Conservation (phyloP, 2,113 vertebrate species). For the Hassar affinis region DNA sequence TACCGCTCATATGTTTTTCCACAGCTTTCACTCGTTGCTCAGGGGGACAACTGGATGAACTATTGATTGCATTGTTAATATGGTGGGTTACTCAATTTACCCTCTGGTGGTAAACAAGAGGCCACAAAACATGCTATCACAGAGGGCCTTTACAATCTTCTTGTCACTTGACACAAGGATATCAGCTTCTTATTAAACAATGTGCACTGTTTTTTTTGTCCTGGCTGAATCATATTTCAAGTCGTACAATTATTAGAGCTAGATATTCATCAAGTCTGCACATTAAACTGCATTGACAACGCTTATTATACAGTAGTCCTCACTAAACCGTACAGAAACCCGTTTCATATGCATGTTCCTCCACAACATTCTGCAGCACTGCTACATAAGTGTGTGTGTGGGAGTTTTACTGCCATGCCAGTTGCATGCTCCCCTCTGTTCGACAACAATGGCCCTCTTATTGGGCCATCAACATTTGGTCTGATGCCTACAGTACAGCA, state of each 20-base stretch:
- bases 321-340: neutral
- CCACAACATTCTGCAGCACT: neutral
- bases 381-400: slow-evolving; percentile 1
- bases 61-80: slow-evolving; percentile 18
- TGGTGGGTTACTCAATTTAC: neutral
- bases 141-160: neutral
- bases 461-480: slow-evolving; percentile 24
- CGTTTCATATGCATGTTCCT: neutral
- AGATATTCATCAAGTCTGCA: neutral
- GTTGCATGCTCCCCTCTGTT: slow-evolving; percentile 34
- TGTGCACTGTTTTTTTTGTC: neutral
- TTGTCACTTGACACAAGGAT: neutral
- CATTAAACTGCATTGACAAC: neutral
- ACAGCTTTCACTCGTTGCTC: slow-evolving; percentile 1
- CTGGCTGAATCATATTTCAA: neutral
- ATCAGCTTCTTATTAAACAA: neutral
- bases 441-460: slow-evolving; percentile 40
- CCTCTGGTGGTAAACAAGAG: neutral
- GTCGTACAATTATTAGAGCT: neutral
- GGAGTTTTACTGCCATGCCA: slow-evolving; percentile 31
- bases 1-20: slow-evolving; percentile 13
- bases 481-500: slow-evolving; percentile 23
- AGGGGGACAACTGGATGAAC: neutral
- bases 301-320: neutral
- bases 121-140: neutral